Base-by-base conservation (phyloP, 2,797 vertebrate genomes). In the Pampus argenteus region DNA sequence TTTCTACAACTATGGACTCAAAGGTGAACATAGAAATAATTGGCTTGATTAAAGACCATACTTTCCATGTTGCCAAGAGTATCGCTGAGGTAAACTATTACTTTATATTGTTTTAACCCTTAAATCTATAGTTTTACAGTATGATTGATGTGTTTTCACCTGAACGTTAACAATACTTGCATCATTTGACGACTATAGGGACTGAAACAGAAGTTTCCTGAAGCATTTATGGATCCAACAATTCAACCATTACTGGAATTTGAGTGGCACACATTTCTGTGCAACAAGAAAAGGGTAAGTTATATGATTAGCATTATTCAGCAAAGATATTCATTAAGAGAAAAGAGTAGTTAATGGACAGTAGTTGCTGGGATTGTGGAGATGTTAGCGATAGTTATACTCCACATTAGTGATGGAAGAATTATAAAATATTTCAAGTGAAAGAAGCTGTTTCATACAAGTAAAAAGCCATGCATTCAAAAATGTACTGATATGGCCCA, bases 261-360 rank as follows among this genome's bases (percentile, higher is more conserved):
- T 63, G 93, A 92, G 29, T 95, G 95, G 95, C 55, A 90, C 42
- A 22, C 51, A 0, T 94, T 91, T 81, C 52, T 95, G 34, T 74
- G 25, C 2, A 79, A 83, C 44, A 94, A 87, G 74, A 94, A 91
- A 86, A 82, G 23, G 88, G 94, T 94, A 74, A 44, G 80, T 74
- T 1, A 4, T 23, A 2, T 34, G 8, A 31, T 38, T 59, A 5
- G 4, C 14, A 23, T 29, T 31, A n/a, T 62, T 15, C 5, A 22
- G 14, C 5, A 50, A 20, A 17, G 11, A 44, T 55, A 34, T 47
- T 20, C 3, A 54, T 54, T 10, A 50, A 34, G n/a, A 23, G 17
- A 23, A 48, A 56, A 48, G 9, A 2, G 42, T 15, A 4, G 26
- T 26, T 26, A 26, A 26, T 26, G 26, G 26, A 26, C 5, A 26